Conservation (phyloP, 2,113 vertebrate genomes). For the Dryoscopus gambensis region DNA sequence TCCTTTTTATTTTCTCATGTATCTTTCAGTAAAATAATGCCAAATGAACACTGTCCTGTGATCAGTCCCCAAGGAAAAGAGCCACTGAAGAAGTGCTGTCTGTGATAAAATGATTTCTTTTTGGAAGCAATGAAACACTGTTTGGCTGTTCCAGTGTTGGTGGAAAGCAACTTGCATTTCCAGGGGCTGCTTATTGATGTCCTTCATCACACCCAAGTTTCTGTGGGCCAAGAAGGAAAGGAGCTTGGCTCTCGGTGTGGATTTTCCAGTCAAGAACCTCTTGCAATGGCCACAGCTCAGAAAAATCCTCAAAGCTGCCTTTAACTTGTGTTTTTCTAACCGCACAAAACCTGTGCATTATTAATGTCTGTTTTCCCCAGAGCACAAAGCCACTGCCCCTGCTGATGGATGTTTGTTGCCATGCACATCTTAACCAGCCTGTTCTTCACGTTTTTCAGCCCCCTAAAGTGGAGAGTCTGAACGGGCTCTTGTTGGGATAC, state of each 20-base stretch:
- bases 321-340: background rate
- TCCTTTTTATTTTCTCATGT: background rate
- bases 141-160: background rate
- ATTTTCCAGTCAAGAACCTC: background rate
- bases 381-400: background rate
- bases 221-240: background rate
- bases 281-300: background rate
- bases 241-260: background rate
- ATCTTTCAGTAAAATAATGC: background rate
- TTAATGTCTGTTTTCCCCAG: background rate
- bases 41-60: background rate
- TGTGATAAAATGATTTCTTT: background rate
- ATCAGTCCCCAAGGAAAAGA: background rate
- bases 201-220: background rate
- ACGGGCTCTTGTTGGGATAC: conserved; percentile 88
- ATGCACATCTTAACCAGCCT: background rate
- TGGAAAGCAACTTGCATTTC: background rate
- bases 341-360: accelerated
- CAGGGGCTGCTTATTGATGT: background rate
- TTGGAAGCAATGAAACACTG: background rate
- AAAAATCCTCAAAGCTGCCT: background rate
- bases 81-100: background rate
- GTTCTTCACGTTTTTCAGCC: conserved; percentile 66
- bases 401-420: background rate
- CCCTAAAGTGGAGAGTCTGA: conserved; percentile 80